Conservation (phyloP, 1,140 invertebrate species). For the Heliconius congener region DNA sequence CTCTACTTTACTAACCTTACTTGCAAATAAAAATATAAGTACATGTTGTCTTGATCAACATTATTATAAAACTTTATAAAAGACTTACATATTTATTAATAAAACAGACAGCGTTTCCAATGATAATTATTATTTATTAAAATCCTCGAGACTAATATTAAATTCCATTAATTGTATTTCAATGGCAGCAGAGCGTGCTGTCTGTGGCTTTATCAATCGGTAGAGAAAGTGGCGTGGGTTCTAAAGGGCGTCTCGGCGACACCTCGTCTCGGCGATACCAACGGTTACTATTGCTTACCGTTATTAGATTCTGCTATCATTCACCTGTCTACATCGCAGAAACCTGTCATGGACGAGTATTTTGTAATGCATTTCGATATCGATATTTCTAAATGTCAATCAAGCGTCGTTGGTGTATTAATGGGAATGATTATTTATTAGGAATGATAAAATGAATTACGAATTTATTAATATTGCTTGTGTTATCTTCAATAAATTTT, state of each 20-base stretch:
- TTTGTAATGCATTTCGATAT: conserved; percentile 1
- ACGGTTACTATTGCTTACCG: conserved; percentile 37
- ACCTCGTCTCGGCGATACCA: conserved; percentile 52
- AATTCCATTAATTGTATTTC: conserved; percentile 17
- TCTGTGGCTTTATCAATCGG: conserved; percentile 19
- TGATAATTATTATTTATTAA: neutral
- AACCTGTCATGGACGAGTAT: conserved; percentile 14
- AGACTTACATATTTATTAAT: neutral
- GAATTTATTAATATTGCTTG: too few relatives aligned
- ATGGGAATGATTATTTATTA: neutral
- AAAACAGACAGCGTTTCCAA: neutral
- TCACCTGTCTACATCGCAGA: conserved; percentile 34
- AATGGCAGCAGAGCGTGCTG: conserved; percentile 14
- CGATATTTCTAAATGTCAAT: neutral
- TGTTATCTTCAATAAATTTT: too few relatives aligned
- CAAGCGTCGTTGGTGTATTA: neutral
- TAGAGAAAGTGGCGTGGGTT: conserved; percentile 28
- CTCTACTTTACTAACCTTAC: too few relatives aligned
- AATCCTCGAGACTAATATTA: neutral
- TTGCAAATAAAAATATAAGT: too few relatives aligned
- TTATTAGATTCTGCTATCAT: conserved; percentile 43
- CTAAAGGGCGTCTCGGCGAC: conserved; percentile 49
- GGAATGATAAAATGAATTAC: too few relatives aligned
- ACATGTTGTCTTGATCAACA: too few relatives aligned
- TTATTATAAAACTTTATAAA: too few relatives aligned